Evolutionary conservation across 2,888 invertebrate genomes (phyloP), one percentile per base, ranked within the genome.

Genomic region (Altica lythri): DNA sequence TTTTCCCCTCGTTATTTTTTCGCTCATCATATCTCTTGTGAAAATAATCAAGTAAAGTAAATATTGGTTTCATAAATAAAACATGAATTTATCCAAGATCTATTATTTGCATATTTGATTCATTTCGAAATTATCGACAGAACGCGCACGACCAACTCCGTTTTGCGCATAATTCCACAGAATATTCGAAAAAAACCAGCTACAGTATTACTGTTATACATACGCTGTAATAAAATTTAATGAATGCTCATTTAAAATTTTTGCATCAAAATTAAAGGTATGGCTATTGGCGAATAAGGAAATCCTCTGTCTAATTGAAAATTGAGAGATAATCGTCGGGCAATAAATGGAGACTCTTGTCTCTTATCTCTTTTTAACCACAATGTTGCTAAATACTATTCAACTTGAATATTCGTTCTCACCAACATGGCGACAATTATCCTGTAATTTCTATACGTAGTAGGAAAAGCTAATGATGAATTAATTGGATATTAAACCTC

Each of bases 11-110:
- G 68, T 72, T 73, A 72, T 70, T 70, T 67, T 66, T 67, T 62
- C 61, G 63, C 63, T 60, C 64, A 60, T 61, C 63, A 58, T 55
- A 61, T 55, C 58, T 55, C 59, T 51, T 54, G 53, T 65, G 68
- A 73, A 73, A 73, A 75, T 76, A 75, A 75, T 76, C 75, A 75
- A 72, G 70, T 69, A 72, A 74, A 74, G 75, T 75, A 76, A 76
- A 76, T 74, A 76, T 75, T 72, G 72, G 71, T 71, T 72, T 73
- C 73, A 74, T 75, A 74, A 75, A 75, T 75, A 75, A 76, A 74
- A 74, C 75, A 74, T 73, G 74, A 71, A 71, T 71, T 70, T 71
- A 69, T 68, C 69, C 69, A 71, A 72, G 74, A 74, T 74, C 74
- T 72, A 72, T 74, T 73, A 75, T 75, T 75, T 75, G 73, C 75